Evolutionary conservation across 2,113 vertebrate genomes (phyloP), one percentile per base, ranked within the genome.

Genomic region (Jaculus jaculus): DNA sequence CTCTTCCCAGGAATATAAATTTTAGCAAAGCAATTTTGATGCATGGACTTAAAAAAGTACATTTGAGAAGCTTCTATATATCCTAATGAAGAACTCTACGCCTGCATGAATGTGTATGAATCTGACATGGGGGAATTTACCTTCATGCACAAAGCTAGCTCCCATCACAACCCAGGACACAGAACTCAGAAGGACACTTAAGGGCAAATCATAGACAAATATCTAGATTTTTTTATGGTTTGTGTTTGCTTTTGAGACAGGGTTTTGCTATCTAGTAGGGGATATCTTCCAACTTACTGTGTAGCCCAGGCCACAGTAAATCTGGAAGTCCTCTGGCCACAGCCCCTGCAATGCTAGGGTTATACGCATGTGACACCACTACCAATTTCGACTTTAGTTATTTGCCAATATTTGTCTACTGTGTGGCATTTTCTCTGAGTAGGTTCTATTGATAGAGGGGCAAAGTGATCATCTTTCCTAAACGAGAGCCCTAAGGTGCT

Each of bases 21-120:
- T 79, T 94, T 85, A 90, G 73, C 73, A 78, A 85, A 23, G 18
- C 74, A 24, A 83, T 74, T 63, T 39, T 88, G 51, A 60, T 74
- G 39, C 5, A 74, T 79, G 26, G 32, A 8, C 32, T 92, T 83
- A 71, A 89, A 92, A 92, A 30, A 90, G 26, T 28, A 42, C 10
- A 61, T 34, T 61, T 89, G 37, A 79, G 63, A 93, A 94, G 61
- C n/a, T 28, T 72, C 10, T 32, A 0, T 66, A 34, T 17, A 32
- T 17, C 2, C 11, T 72, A 32, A 17, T 42, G 3, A 78, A 88
- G 32, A 54, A 32, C 23, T 26, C 51, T 42, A 61, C 42, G 23
- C 17, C 58, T 28, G 78, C 10, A 4, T 26, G 9, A 15, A 77
- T 30, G 18, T 75, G 5, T 13, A 30, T 34, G 42, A 23, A 28